phyloP scores from a whole-genome alignment of 1,140 invertebrate genomes.

The Eumaeus atala region DNA sequence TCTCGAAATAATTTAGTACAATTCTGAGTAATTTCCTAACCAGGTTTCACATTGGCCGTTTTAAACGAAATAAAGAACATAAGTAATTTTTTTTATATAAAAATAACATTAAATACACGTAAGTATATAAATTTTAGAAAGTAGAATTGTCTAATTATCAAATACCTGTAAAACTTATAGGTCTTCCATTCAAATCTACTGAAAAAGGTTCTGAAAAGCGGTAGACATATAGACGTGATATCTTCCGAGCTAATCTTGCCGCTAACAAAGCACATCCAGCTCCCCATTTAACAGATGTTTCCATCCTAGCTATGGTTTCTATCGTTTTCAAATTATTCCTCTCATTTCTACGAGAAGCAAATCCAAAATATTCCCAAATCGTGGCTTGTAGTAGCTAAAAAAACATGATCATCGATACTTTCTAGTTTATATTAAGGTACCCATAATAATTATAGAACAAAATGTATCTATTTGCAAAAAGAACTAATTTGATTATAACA shows the following conservation, averaged over 20 bases:
- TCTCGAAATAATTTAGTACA: no score
- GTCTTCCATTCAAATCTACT: conserved; percentile 64
- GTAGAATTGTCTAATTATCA: background rate
- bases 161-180: conserved; percentile 60
- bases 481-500: no score
- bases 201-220: conserved; percentile 49
- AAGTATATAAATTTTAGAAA: conserved; percentile 1
- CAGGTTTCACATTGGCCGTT: background rate
- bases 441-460: no score
- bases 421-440: no score
- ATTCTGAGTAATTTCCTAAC: no score
- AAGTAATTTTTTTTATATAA: no score
- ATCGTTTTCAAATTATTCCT: conserved; percentile 17
- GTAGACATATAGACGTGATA: conserved; percentile 57
- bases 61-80: no score
- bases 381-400: conserved; percentile 41
- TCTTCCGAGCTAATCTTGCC: conserved; percentile 49
- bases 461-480: no score
- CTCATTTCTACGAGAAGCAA: conserved; percentile 17
- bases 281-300: conserved; percentile 51
- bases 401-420: no score
- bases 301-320: conserved; percentile 32
- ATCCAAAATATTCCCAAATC: conserved; percentile 55
- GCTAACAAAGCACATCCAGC: conserved; percentile 61
- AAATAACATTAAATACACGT: background rate